phyloP scores from a whole-genome alignment of 1,140 invertebrate species.

The Heterodera carotae region DNA sequence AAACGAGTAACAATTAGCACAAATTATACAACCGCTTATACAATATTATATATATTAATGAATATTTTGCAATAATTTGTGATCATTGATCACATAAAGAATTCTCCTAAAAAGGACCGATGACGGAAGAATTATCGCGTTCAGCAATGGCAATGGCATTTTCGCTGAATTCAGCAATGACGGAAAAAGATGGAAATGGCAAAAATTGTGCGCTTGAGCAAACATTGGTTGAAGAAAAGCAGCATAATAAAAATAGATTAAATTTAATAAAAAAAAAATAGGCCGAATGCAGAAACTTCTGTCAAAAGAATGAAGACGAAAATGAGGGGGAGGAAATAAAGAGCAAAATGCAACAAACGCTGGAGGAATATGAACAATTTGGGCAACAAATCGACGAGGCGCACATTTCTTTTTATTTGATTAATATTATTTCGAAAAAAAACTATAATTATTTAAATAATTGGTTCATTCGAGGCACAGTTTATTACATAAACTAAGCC shows the following conservation, averaged over 20 bases:
- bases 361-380: conserved; percentile 5
- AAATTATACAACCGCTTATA: too few relatives aligned
- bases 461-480: not conserved
- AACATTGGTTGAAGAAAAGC: conserved; percentile 13
- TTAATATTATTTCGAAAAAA: conserved; percentile 4
- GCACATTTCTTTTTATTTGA: not conserved
- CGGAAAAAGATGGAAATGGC: not conserved
- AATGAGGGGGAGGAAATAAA: not conserved
- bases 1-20: conserved; percentile 11
- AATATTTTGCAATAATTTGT: not conserved
- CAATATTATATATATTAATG: not conserved
- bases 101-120: not conserved
- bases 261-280: not conserved
- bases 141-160: conserved; percentile 11
- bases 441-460: conserved; percentile 4
- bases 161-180: not conserved
- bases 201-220: not conserved
- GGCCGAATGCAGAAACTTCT: conserved; percentile 1
- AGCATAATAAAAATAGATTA: not conserved
- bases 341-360: conserved; percentile 4
- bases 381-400: not conserved
- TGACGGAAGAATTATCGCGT: not conserved
- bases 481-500: too few relatives aligned
- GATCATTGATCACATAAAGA: not conserved
- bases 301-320: not conserved